These are phyloP conservation scores for Plectropomus leopardus DNA, from an alignment of 2,113 vertebrate genomes.

Conservation along the genomic window DNA sequence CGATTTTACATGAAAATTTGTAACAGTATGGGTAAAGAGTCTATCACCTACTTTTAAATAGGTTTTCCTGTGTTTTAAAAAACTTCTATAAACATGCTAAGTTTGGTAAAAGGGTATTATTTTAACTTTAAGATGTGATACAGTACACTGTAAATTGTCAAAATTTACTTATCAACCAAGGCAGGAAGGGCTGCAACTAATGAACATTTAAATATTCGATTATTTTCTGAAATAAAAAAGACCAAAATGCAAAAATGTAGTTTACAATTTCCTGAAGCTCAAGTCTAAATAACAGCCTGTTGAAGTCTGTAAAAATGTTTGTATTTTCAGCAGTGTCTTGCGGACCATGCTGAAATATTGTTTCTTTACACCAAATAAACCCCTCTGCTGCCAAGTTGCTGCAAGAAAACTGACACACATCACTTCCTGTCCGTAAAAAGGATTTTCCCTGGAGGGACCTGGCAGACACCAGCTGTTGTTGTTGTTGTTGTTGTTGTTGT, in stretches of 20 bases:
- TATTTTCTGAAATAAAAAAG: not conserved
- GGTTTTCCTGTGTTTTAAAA: no score
- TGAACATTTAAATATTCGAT: not conserved
- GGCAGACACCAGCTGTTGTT: constrained; percentile 32
- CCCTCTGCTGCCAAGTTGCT: not conserved
- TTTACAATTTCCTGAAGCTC: not conserved
- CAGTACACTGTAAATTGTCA: not conserved
- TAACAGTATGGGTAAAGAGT: no score
- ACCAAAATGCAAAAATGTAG: not conserved
- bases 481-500: constrained; percentile 10
- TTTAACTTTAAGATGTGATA: not conserved
- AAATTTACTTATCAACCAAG: not conserved
- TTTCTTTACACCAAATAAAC: not conserved
- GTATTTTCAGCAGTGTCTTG: not conserved
- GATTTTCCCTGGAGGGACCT: constrained; percentile 7
- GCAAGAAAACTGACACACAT: constrained; percentile 10
- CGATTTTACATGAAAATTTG: no score
- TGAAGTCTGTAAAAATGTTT: no score
- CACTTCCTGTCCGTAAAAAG: constrained; percentile 30
- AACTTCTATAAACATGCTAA: no score
- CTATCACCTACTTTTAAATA: no score
- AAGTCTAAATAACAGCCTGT: no score
- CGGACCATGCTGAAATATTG: not conserved
- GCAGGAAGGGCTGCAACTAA: not conserved
- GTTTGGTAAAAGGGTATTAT: no score